A percentile compares a stretch with the other conserved stretches of the same genome.
phyloP scores from a whole-genome alignment of 2,888 invertebrate species.

The Eristalis arbustorum region DNA sequence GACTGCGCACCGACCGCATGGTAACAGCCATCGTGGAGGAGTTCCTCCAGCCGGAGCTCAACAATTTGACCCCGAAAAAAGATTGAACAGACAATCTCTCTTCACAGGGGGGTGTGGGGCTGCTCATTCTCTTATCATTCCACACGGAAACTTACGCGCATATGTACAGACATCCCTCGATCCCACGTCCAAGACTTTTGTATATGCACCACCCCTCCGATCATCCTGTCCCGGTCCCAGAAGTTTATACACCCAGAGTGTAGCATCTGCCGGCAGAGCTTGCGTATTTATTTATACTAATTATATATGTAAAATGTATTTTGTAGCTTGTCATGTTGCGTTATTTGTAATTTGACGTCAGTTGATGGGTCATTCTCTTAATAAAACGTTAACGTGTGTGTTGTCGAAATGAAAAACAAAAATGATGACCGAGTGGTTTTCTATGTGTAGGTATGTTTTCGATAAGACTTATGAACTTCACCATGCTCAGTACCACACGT shows the following conservation, averaged over 20 bases:
- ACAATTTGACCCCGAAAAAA: slow-evolving; percentile 81
- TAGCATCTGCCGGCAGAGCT: background rate
- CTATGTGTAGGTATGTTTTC: background rate
- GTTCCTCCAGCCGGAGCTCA: slow-evolving; percentile 88
- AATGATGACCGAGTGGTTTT: background rate
- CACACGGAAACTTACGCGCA: background rate
- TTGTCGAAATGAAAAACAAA: background rate
- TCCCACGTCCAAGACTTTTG: slow-evolving; percentile 9
- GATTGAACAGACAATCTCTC: background rate
- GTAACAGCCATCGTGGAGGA: slow-evolving; percentile 89
- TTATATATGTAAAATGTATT: slow-evolving; percentile 13
- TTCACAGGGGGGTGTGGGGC: background rate
- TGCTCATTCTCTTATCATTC: slow-evolving; percentile 22
- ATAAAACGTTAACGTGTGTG: background rate
- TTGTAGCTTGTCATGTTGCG: slow-evolving; percentile 10
- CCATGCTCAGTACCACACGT: too few relatives aligned
- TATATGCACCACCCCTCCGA: slow-evolving; percentile 4
- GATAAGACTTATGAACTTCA: too few relatives aligned
- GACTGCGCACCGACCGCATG: slow-evolving; percentile 85
- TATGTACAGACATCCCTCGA: background rate
- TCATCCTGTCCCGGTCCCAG: background rate
- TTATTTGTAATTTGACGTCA: background rate
- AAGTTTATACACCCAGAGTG: background rate
- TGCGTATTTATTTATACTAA: slow-evolving; percentile 31
- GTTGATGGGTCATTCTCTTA: background rate